Base-by-base conservation (phyloP, 2,797 vertebrate species). In the Benthosema pterotum region DNA sequence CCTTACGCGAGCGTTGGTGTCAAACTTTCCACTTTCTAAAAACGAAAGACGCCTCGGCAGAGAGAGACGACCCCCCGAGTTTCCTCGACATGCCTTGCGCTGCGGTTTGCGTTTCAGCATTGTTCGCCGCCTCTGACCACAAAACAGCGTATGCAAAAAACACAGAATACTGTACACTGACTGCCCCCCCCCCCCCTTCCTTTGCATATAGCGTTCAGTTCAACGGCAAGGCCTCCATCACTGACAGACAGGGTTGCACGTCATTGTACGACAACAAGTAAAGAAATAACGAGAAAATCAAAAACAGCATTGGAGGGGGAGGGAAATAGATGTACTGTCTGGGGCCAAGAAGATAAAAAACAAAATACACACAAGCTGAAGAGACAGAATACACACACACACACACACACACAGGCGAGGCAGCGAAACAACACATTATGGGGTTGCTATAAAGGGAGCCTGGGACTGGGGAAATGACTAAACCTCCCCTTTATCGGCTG, bases 21-120 rank as follows among this genome's bases (percentile, higher is more conserved):
- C 75, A 80, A 74, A 82, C 72, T 88, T 85, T 86, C 77, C 72
- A 79, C 75, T 80, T 78, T 55, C 59, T 50, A 75, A 65, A 61
- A 61, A 57, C 56, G 50, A 60, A 14, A 38, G 8, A 38, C 7
- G 32, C 32, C 32, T 38, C n/a, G 9, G 38, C 46, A 3, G 1
- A 25, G 3, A 5, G 3, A 57, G 17, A 57, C n/a, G n/a, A n/a
- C n/a, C n/a, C n/a, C 48, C 25, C 46, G 51, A 48, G n/a, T 62
- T 70, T 70, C 38, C 67, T 11, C 14, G 47, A 67, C 45, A 50
- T 43, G 46, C 11, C 16, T n/a, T n/a, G n/a, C n/a, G 15, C 15
- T 17, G 55, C 16, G 22, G 59, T 66, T 72, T 64, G 65, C 65
- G 69, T 70, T 70, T 46, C 16, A 48, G 22, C 57, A 72, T 60